phyloP scores from a whole-genome alignment of 2,113 vertebrate species.

The Conger conger region DNA sequence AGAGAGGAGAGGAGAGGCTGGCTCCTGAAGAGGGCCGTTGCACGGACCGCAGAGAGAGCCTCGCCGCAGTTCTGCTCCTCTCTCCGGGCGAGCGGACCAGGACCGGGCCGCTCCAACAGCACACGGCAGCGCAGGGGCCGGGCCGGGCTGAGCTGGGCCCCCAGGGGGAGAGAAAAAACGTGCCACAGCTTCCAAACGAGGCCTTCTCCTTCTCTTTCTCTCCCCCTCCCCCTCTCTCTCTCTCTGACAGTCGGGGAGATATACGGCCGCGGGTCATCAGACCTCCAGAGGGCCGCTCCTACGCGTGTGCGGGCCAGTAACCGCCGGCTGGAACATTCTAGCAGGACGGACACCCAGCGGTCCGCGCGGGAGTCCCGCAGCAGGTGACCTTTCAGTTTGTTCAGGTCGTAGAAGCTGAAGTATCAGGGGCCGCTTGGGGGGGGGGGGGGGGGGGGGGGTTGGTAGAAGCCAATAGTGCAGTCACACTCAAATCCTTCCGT shows the following conservation, averaged over 20 bases:
- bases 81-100: neutral
- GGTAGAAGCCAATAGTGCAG: too few species aligned
- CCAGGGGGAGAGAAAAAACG: neutral
- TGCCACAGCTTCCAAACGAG: neutral
- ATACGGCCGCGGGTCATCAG: neutral
- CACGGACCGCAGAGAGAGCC: neutral
- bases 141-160: neutral
- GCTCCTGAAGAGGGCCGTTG: neutral
- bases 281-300: neutral
- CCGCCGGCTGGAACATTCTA: neutral
- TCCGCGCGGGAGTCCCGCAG: neutral
- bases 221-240: neutral
- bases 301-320: neutral
- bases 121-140: neutral
- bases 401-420: neutral
- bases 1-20: neutral
- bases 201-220: neutral
- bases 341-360: neutral
- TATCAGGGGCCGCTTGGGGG: too few species aligned
- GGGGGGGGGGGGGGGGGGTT: too few species aligned
- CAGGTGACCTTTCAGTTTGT: constrained; percentile 3
- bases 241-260: neutral
- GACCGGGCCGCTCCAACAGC: neutral
- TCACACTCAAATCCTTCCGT: too few species aligned
- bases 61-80: too few species aligned